A percentile compares a stretch with the other conserved stretches of the same genome.
phyloP scores from a whole-genome alignment of 2,797 vertebrate genomes.

The Molossus molossus region DNA sequence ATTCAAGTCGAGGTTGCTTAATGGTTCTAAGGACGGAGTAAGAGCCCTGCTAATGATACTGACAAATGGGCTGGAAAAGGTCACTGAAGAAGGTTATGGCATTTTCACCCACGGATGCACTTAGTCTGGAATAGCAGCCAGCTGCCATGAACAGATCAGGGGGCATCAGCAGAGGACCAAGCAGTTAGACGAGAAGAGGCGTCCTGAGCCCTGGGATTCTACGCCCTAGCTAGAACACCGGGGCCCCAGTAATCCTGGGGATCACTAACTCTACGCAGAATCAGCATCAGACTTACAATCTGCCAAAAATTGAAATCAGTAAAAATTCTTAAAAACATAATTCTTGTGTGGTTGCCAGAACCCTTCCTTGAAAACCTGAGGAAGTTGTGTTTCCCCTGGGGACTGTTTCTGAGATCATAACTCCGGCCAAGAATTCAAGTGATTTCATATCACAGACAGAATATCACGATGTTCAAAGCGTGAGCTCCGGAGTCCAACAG shows the following conservation, averaged over 20 bases:
- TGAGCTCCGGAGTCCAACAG: neutral
- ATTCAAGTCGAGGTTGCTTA: neutral
- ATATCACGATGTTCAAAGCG: neutral
- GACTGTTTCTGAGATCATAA: neutral
- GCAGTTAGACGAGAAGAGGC: neutral
- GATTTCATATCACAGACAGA: neutral
- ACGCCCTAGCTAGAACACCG: neutral
- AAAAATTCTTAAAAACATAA: conserved; percentile 20
- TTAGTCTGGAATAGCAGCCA: neutral
- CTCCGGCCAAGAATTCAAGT: neutral
- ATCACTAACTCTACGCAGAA: neutral
- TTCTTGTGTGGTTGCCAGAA: neutral
- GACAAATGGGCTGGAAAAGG: neutral
- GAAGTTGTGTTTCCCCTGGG: neutral
- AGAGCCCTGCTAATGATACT: neutral
- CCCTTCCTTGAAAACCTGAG: neutral
- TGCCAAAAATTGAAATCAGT: neutral
- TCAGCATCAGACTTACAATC: neutral
- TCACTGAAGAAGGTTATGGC: neutral
- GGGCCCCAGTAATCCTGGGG: neutral
- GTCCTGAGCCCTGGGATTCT: neutral
- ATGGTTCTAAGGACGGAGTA: conserved; percentile 10
- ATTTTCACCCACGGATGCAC: neutral
- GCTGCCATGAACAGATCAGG: neutral
- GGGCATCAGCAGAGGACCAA: neutral